Evolutionary conservation across 2,888 invertebrate genomes (phyloP).

Genomic region (Odiellus spinosus): DNA sequence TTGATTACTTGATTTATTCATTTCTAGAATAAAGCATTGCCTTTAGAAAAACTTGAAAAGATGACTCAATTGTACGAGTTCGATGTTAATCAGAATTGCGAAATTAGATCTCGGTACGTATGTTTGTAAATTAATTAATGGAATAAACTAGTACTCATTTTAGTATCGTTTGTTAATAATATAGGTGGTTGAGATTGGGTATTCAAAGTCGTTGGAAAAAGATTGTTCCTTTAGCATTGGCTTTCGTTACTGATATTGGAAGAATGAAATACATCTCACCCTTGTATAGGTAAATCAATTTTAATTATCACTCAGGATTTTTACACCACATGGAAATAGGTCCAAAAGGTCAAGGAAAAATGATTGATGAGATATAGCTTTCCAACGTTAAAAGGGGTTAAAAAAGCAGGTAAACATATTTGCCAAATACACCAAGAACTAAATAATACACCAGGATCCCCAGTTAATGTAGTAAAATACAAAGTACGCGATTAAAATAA

Average conservation of each 20-base stretch:
- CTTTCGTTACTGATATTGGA: constrained; percentile 67
- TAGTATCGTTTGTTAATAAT: too few relatives aligned
- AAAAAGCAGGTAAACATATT: not conserved
- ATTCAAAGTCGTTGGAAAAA: constrained; percentile 53
- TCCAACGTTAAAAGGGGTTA: not conserved
- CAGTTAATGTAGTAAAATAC: too few relatives aligned
- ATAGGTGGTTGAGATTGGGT: constrained; percentile 59
- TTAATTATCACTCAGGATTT: not conserved
- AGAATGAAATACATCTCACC: constrained; percentile 84
- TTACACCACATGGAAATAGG: too few relatives aligned
- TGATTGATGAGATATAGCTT: not conserved
- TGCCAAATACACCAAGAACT: not conserved
- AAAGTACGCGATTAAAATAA: too few relatives aligned
- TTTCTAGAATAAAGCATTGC: constrained; percentile 31
- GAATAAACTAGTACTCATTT: too few relatives aligned
- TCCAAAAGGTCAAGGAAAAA: not conserved
- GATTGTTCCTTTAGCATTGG: constrained; percentile 47
- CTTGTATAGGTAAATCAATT: constrained; percentile 46
- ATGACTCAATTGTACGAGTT: constrained; percentile 51
- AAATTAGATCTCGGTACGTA: constrained; percentile 44
- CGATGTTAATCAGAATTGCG: constrained; percentile 49
- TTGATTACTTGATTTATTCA: not conserved
- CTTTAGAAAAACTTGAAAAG: constrained; percentile 41
- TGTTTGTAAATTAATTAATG: constrained; percentile 4
- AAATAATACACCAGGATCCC: too few relatives aligned